Base-by-base conservation (phyloP, 2,888 invertebrate genomes). In the Salpingus planirostris region DNA sequence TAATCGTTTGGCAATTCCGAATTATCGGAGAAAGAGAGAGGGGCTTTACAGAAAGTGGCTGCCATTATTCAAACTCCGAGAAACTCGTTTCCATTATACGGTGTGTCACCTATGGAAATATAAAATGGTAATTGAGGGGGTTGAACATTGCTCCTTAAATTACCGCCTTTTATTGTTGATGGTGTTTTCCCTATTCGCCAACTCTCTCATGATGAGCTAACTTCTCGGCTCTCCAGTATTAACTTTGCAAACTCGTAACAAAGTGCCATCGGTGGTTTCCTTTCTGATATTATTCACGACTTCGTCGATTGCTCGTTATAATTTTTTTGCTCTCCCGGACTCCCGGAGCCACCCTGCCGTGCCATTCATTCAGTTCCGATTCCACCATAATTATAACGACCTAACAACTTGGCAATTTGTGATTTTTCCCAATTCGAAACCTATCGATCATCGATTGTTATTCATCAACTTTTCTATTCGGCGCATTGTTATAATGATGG, bases 231-330 rank as follows among this genome's bases (percentile, higher is more conserved):
- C 27, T 27, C 38, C 18, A 23, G 35, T 40, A 37, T 36, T 38
- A 41, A 41, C 41, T 41, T 41, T 35, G 28, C 36, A 38, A 38
- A 42, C 38, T 38, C 32, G 34, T 36, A 38, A 38, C 34, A 42
- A 38, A 42, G 38, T 42, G 42, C 38, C 42, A 38, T 42, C 38
- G 38, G 36, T 34, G 36, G 35, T 42, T 41, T 38, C 33, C 31
- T 29, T 38, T 41, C 34, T 38, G 31, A 31, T 38, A 41, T 34
- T 38, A 41, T 38, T 41, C 37, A 37, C 37, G 29, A 25, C 28
- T 33, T 38, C 25, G 28, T 34, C 39, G 33, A 41, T 38, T 38
- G 34, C 32, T 36, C 33, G 31, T 37, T 31, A 32, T 42, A 36
- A 33, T 39, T 36, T 36, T 40, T n/a, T n/a, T n/a, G n/a, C n/a